phyloP scores from a whole-genome alignment of 2,797 vertebrate genomes.

The Liasis olivaceus region DNA sequence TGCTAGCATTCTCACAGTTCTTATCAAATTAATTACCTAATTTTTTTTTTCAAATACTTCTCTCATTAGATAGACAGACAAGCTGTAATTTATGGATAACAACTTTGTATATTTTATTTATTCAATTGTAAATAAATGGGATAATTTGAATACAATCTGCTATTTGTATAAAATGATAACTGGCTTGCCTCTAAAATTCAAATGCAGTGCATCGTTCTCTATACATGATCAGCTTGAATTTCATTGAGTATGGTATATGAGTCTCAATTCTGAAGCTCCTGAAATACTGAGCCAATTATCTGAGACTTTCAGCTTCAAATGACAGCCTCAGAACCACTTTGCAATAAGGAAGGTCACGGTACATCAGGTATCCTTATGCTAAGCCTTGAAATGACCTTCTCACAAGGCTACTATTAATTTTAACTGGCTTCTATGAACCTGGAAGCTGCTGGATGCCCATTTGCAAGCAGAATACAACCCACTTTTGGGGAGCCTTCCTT shows the following conservation, averaged over 20 bases:
- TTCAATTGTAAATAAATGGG: not conserved
- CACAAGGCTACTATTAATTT: not conserved
- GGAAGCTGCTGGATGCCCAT: not conserved
- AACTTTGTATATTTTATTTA: not conserved
- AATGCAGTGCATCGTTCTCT: not conserved
- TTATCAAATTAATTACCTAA: not conserved
- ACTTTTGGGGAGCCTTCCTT: not conserved
- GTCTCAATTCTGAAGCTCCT: not conserved
- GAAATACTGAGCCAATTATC: not conserved
- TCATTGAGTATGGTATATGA: not conserved
- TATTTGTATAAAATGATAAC: not conserved
- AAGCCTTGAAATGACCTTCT: not conserved
- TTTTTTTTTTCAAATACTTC: not conserved
- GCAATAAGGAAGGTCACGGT: not conserved
- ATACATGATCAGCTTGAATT: not conserved
- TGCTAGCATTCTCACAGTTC: not conserved
- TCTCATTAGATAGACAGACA: not conserved
- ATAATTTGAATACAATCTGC: not conserved
- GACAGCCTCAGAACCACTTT: not conserved
- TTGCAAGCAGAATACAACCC: not conserved
- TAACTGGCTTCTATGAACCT: not conserved
- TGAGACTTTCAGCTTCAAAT: not conserved
- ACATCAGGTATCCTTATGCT: not conserved
- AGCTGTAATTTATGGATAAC: not conserved
- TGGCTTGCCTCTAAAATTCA: not conserved